phyloP scores from a whole-genome alignment of 2,888 invertebrate genomes.

The Rhamphomyia laevipes region DNA sequence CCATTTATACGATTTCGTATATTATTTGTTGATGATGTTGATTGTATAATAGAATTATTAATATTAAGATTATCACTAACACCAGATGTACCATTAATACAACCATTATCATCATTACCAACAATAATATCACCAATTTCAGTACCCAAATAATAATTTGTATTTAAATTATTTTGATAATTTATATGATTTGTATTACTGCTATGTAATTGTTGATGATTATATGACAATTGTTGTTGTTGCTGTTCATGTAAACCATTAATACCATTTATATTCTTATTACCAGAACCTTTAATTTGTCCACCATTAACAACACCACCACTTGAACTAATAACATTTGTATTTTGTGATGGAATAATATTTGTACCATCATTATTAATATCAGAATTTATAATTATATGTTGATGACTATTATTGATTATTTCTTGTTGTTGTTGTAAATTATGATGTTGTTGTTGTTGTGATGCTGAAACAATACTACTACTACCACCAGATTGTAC shows the following conservation, averaged over 20 bases:
- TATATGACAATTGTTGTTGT: conserved; percentile 9
- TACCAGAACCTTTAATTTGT: not conserved
- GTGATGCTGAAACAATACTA: not conserved
- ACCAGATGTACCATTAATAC: conserved; percentile 10
- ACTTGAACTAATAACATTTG: conserved; percentile 6
- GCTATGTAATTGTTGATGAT: conserved; percentile 16
- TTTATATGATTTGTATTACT: conserved; percentile 14
- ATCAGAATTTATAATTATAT: conserved; percentile 8
- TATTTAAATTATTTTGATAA: conserved; percentile 16
- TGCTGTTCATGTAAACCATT: conserved; percentile 9
- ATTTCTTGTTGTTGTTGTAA: conserved; percentile 24
- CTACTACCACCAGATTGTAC: not conserved
- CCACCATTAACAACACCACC: conserved; percentile 15
- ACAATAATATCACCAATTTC: not conserved
- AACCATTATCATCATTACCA: conserved; percentile 3
- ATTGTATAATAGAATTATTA: not conserved
- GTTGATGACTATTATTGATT: conserved; percentile 16
- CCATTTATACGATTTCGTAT: conserved; percentile 8
- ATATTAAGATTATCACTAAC: conserved; percentile 5
- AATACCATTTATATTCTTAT: conserved; percentile 6
- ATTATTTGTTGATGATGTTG: not conserved
- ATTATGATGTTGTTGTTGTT: conserved; percentile 22
- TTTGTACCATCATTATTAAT: conserved; percentile 17
- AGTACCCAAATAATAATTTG: conserved; percentile 13
- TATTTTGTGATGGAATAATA: not conserved